phyloP scores from a whole-genome alignment of 2,113 vertebrate species.

The Bubo scandiacus region DNA sequence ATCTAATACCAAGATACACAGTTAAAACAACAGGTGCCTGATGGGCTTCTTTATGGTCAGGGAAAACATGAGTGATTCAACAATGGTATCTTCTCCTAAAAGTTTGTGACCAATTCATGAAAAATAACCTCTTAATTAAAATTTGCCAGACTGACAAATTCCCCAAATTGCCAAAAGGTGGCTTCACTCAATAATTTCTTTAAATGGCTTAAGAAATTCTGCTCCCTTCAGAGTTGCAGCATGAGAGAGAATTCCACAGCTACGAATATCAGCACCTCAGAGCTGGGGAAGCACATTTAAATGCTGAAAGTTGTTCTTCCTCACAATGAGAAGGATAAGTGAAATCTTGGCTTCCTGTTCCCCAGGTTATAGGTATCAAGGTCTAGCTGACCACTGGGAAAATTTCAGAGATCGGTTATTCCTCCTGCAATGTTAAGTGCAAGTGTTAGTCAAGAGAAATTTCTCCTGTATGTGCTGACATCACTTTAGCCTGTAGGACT shows the following conservation, averaged over 20 bases:
- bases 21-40: not conserved
- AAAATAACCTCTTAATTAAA: not conserved
- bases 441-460: not conserved
- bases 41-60: not conserved
- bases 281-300: not conserved
- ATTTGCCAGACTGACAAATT: not conserved
- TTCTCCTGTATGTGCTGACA: not conserved
- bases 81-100: not conserved
- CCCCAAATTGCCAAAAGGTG: not conserved
- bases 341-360: not conserved
- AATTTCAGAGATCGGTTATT: not conserved
- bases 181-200: not conserved
- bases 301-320: not conserved
- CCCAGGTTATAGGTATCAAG: not conserved
- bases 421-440: not conserved
- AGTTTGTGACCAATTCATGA: not conserved
- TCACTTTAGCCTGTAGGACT: not conserved
- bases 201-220: not conserved
- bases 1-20: not conserved
- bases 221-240: not conserved
- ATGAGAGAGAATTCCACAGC: not conserved
- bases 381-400: not conserved
- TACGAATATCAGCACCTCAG: not conserved
- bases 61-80: not conserved
- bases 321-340: not conserved